phyloP scores from a whole-genome alignment of 2,113 vertebrate genomes.

The Sylvietta virens region DNA sequence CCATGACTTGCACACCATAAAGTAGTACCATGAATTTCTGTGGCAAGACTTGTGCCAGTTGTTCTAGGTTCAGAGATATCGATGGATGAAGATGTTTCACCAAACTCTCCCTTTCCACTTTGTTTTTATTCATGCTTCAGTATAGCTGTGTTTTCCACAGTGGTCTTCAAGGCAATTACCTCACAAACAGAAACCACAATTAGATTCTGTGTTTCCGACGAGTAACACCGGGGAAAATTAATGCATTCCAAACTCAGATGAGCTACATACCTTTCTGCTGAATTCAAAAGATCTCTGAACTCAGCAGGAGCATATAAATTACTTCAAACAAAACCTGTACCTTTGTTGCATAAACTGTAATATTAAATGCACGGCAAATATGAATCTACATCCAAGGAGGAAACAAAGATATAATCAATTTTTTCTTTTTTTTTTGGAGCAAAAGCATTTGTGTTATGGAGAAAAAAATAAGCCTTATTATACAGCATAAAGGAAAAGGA shows the following conservation, averaged over 20 bases:
- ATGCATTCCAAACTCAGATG: neutral
- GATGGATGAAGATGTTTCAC: neutral
- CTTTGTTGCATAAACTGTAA: neutral
- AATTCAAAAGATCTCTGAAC: slow-evolving; percentile 26
- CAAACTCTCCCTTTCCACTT: neutral
- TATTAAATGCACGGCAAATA: neutral
- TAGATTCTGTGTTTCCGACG: neutral
- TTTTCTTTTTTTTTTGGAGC: neutral
- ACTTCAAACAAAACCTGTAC: neutral
- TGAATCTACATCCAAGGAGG: neutral
- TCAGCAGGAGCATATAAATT: neutral
- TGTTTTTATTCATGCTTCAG: neutral
- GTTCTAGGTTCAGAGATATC: neutral
- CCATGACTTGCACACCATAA: neutral
- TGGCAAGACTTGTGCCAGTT: neutral
- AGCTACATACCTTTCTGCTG: neutral
- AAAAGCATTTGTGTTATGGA: neutral
- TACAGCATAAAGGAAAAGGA: neutral
- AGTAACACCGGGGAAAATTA: neutral
- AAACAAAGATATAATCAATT: neutral
- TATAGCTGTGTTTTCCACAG: neutral
- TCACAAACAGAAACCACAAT: neutral
- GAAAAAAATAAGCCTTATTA: neutral
- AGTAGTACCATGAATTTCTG: neutral
- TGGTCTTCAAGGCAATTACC: neutral